Evolutionary conservation across 2,113 vertebrate species (phyloP), one percentile per base, ranked within the genome.

Genomic region (Natator depressus): DNA sequence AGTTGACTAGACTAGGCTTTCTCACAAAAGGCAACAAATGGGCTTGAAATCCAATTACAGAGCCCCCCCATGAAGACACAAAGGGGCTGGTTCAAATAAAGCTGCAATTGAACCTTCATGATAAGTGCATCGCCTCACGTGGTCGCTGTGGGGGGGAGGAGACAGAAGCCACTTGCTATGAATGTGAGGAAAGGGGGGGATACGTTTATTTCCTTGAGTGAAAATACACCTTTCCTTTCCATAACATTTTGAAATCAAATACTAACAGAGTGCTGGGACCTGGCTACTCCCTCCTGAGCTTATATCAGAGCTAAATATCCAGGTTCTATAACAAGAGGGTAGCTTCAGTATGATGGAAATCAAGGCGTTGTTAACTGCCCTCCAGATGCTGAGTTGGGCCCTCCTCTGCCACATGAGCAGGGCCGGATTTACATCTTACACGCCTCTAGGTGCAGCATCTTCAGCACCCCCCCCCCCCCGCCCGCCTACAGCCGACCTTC

Each of bases 151-250:
- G 17, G 1, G 5, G 22, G 35, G 17, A 3, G 53, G 19, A 8
- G 53, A 16, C 14, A 42, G 80, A n/a, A 42, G 51, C 17, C 49
- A 12, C 49, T 29, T 31, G 19, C 31, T 53, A n/a, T 22, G 20
- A 11, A 22, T 12, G 11, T 35, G 10, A 51, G 47, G n/a, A 82
- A n/a, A n/a, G 53, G 6, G 27, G 24, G 53, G 6, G 27, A 10
- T 27, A 31, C 0, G 0, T 57, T 81, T 3, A 2, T 4, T 3
- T 4, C 49, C 38, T 78, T 1, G 0, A 42, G 38, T 19, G 35
- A 47, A 29, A 46, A 13, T 53, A 19, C 0, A 0, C 16, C n/a
- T 81, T 51, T 81, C 13, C 53, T 35, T 59, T 50, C 57, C 50
- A 72, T 42, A 84, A 24, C 72, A 80, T 19, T 25, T 3, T 82